Evolutionary conservation across 2,888 invertebrate species (phyloP), one percentile per base, ranked within the genome.

Genomic region (Philereme vetulata): DNA sequence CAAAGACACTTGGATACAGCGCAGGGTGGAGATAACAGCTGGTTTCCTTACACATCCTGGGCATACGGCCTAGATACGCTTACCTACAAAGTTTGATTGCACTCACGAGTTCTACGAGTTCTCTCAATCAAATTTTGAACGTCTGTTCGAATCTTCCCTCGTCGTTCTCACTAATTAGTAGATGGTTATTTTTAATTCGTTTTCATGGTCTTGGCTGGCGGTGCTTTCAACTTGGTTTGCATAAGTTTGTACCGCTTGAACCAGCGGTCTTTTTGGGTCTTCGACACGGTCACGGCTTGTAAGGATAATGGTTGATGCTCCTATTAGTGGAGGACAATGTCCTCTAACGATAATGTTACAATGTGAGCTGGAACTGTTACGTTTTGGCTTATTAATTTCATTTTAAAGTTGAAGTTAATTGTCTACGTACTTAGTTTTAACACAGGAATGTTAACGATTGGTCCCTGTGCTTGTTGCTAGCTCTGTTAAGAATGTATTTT

Each of bases 1-100:
- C 77, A 75, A 74, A 68, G 72, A 58, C 63, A 60, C 60, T 65
- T 56, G 65, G 62, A 56, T 64, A 64, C 46, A 32, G 59, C 60
- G 58, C 57, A 59, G 56, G 52, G 45, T 55, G 8, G 35, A 36
- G 57, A 62, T 54, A 51, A 35, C 57, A 55, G 62, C 62, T 51
- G 47, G 51, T 32, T 34, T 7, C 6, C 10, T 48, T 42, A 11
- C 44, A 40, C 4, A 38, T 53, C 46, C 51, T 51, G 33, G 47
- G 45, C 40, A 34, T 6, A 9, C 33, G 44, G 45, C 38, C 52
- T 45, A 51, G 47, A 52, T 44, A 51, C 9, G 3, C 35, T 36
- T 36, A 36, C 35, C 35, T 36, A 36, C 35, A 7, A 36, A 36
- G 5, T 36, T 36, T 36, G 5, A 36, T 36, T 36, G 35, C 7